phyloP scores from a whole-genome alignment of 1,140 invertebrate species.

The Drosophila murphyi region DNA sequence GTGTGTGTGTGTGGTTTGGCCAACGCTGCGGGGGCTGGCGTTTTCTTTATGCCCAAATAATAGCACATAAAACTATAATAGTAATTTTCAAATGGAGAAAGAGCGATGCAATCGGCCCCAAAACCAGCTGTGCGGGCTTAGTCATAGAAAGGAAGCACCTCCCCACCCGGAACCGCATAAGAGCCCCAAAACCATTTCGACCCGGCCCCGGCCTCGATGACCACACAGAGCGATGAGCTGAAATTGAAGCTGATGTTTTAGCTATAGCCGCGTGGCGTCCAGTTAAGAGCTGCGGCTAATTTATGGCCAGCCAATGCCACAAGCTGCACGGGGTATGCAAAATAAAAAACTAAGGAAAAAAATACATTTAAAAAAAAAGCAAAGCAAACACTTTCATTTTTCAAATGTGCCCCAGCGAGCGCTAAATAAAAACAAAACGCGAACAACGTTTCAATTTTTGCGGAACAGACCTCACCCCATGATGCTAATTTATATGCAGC shows the following conservation, averaged over 20 bases:
- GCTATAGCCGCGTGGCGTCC: slow-evolving; percentile 51
- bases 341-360: neutral
- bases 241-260: slow-evolving; percentile 40
- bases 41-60: slow-evolving; percentile 79
- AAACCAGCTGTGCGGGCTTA: slow-evolving; percentile 75
- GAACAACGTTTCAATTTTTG: slow-evolving; percentile 59
- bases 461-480: slow-evolving; percentile 70
- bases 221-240: slow-evolving; percentile 77
- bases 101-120: slow-evolving; percentile 72
- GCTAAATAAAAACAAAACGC: slow-evolving; percentile 41
- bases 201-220: slow-evolving; percentile 45
- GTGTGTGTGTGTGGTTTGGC: slow-evolving; percentile 67
- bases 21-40: slow-evolving; percentile 75
- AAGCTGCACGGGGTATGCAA: slow-evolving; percentile 57
- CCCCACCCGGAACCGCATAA: neutral
- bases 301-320: slow-evolving; percentile 78
- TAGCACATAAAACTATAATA: slow-evolving; percentile 83
- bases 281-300: slow-evolving; percentile 67
- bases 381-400: slow-evolving; percentile 81
- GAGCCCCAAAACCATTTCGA: slow-evolving; percentile 15
- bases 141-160: slow-evolving; percentile 70
- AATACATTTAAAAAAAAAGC: slow-evolving; percentile 53
- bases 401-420: slow-evolving; percentile 40
- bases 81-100: slow-evolving; percentile 81
- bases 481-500: slow-evolving; percentile 80